Base-by-base conservation (phyloP, 2,888 invertebrate genomes). In the Taphrorychus bicolor region DNA sequence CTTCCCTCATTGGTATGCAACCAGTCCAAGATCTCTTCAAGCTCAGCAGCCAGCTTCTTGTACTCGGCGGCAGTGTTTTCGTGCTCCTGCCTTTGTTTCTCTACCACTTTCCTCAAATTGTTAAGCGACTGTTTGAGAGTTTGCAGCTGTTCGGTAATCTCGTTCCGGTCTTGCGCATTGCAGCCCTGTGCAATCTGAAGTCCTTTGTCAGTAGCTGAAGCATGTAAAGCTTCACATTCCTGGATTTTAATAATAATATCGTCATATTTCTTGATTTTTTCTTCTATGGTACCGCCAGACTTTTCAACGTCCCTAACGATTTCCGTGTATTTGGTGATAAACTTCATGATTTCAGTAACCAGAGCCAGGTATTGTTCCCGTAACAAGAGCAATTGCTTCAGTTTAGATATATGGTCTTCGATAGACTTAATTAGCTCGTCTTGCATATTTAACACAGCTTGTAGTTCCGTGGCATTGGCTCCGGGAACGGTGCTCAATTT, bases 141-240 rank as follows among this genome's bases (percentile, higher is more conserved):
- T 76, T 95, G 95, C 18, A 97, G 79, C 74, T 95, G 91, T 78
- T 95, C 94, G 1, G 94, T 94, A 4, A 97, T 91, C 73, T 90
- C 90, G 75, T 95, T 95, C 74, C 93, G 87, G 75, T 96, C 96
- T 16, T 92, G 91, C 0, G 93, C 90, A 2, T 93, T 91, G 45
- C 95, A 95, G 82, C 97, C 96, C 0, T 91, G 91, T 0, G 94
- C 94, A 24, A 97, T 96, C 80, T 95, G 94, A 77, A 94, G 93
- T 0, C 96, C 97, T 80, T 96, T 96, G 77, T 97, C 97, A 11
- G 90, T 90, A 0, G 96, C 95, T 3, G 93, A 89, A 0, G 94
- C 92, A 5, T 97, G 82, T 32, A 92, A 84, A 7, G 95, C 95
- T 81, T 96, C 96, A 79, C 93, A 94, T 76, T 94, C 94, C 83